phyloP scores from a whole-genome alignment of 2,113 vertebrate genomes.

The Chlorodrepanis virens region DNA sequence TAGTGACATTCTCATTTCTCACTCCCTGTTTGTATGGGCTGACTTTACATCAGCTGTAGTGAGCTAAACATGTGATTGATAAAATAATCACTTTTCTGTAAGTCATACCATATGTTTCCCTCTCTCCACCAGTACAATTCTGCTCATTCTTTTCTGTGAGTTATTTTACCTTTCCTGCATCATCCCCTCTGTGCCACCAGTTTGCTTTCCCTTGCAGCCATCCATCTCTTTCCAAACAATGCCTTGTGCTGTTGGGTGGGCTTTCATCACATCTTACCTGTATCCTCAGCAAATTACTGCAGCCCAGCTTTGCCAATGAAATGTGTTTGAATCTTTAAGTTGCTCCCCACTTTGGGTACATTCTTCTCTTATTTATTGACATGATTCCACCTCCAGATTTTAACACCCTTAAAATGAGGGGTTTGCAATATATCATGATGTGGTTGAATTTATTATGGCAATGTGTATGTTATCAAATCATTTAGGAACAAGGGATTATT shows the following conservation, averaged over 20 bases:
- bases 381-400: background rate
- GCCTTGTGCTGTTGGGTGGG: background rate
- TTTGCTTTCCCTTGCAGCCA: background rate
- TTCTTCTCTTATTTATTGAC: background rate
- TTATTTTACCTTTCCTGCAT: background rate
- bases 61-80: background rate
- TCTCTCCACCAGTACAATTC: background rate
- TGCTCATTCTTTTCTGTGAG: background rate
- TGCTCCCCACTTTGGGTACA: rapidly evolving
- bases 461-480: background rate
- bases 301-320: background rate
- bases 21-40: background rate
- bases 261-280: background rate
- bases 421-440: background rate
- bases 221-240: background rate
- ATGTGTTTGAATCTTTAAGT: background rate
- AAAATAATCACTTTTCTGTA: background rate
- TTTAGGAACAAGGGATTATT: slow-evolving; percentile 6
- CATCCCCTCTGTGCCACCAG: background rate
- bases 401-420: background rate
- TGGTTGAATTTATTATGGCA: background rate
- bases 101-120: background rate
- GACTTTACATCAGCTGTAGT: background rate
- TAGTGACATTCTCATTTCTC: background rate
- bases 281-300: background rate